These are phyloP conservation scores for Poecilia latipinna DNA, from an alignment of 2,113 vertebrate genomes.

Conservation along the genomic window DNA sequence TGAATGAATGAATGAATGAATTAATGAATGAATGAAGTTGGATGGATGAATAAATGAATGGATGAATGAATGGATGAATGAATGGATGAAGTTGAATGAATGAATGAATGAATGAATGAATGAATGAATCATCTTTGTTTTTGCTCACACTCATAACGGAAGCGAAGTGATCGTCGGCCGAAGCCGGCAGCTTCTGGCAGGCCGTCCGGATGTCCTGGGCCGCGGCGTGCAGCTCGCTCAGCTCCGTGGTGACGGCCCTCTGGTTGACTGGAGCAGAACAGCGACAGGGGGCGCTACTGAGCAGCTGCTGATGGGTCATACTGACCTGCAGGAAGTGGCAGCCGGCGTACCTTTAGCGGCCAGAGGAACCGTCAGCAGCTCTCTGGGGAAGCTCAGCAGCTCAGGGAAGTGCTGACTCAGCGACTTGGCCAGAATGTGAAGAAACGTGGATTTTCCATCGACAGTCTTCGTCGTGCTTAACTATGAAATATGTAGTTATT, in stretches of 20 bases:
- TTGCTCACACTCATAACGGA: constrained; percentile 91
- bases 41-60: no score
- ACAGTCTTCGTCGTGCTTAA: constrained; percentile 98
- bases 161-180: constrained; percentile 90
- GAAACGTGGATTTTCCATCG: constrained; percentile 97
- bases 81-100: no score
- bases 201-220: constrained; percentile 91
- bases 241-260: constrained; percentile 87
- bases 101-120: no score
- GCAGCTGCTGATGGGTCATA: no score
- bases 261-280: constrained; percentile 87
- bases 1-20: no score
- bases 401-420: constrained; percentile 98
- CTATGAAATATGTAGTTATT: constrained; percentile 64
- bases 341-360: constrained; percentile 92
- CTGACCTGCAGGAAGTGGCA: no score
- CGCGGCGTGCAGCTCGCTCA: constrained; percentile 90
- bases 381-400: constrained; percentile 93
- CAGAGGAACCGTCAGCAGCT: constrained; percentile 91
- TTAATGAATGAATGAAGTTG: no score
- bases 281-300: neutral
- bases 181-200: constrained; percentile 87
- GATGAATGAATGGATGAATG: no score
- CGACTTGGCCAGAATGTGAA: constrained; percentile 98
- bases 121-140: neutral